Evolutionary conservation across 2,797 vertebrate genomes (phyloP).

Genomic region (Pampus argenteus): DNA sequence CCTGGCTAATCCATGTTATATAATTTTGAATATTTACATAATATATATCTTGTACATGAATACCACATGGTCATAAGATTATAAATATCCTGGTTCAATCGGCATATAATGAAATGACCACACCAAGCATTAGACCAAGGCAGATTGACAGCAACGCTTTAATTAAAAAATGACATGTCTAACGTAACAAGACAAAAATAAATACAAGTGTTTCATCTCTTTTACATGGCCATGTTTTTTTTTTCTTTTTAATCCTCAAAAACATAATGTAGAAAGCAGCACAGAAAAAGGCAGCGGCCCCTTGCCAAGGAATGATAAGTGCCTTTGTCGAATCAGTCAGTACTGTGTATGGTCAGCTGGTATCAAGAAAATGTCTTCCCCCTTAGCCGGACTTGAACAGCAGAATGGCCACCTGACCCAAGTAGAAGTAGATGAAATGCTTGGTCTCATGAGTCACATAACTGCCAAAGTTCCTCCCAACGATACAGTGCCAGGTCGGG

Average conservation of each 20-base stretch:
- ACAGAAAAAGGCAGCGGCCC: constrained; percentile 86
- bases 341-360: constrained; percentile 79
- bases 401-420: constrained; percentile 98
- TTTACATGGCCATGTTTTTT: constrained; percentile 79
- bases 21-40: neutral
- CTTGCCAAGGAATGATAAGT: constrained; percentile 88
- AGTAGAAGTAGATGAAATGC: constrained; percentile 99
- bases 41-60: neutral
- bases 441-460: constrained; percentile 98
- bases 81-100: neutral
- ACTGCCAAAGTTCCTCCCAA: constrained; percentile 97
- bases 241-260: constrained; percentile 62
- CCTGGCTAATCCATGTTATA: neutral
- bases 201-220: constrained; percentile 90
- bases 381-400: constrained; percentile 96
- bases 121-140: constrained; percentile 59
- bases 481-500: constrained; percentile 98
- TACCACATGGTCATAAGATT: neutral
- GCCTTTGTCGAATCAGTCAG: constrained; percentile 89
- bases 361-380: constrained; percentile 44
- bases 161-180: constrained; percentile 83
- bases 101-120: constrained; percentile 50
- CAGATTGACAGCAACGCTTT: constrained; percentile 80
- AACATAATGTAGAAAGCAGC: constrained; percentile 87
- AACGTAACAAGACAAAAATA: constrained; percentile 90